A percentile compares a stretch with the other conserved stretches of the same genome.
These are phyloP conservation scores for Caenorhabditis inopinata DNA, from an alignment of 1,140 invertebrate species.

Conservation along the genomic window DNA sequence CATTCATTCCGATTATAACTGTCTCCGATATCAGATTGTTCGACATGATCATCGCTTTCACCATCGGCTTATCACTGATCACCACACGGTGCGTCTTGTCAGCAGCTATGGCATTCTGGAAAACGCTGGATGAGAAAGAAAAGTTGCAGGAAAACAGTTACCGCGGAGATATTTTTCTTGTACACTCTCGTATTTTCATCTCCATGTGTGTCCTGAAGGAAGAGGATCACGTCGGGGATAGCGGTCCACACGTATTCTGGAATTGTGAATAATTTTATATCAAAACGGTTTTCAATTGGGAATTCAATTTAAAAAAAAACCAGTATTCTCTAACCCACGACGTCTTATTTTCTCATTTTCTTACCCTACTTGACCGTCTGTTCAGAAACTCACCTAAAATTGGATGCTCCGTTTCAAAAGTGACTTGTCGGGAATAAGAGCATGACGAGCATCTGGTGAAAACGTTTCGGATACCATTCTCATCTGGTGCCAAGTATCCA, in stretches of 20 bases:
- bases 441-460: slow-evolving; percentile 49
- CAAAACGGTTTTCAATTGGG: too few species aligned
- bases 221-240: slow-evolving; percentile 45
- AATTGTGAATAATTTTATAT: not conserved
- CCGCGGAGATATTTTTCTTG: slow-evolving; percentile 50
- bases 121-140: not conserved
- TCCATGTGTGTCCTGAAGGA: slow-evolving; percentile 50
- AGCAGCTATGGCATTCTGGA: slow-evolving; percentile 14
- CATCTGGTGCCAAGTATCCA: slow-evolving; percentile 49
- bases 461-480: slow-evolving; percentile 48
- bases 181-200: slow-evolving; percentile 50
- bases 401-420: slow-evolving; percentile 26
- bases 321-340: too few species aligned
- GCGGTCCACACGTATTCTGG: slow-evolving; percentile 50
- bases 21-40: slow-evolving; percentile 39
- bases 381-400: slow-evolving; percentile 35
- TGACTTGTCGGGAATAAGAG: slow-evolving; percentile 44
- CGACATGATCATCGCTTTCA: slow-evolving; percentile 42
- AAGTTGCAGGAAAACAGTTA: not conserved
- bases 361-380: too few species aligned
- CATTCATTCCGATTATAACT: slow-evolving; percentile 48
- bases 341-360: too few species aligned
- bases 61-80: slow-evolving; percentile 31
- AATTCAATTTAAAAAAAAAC: not conserved
- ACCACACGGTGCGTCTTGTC: slow-evolving; percentile 31